These are phyloP conservation scores for Lasioglossum villosulum DNA, from an alignment of 2,888 invertebrate genomes.

Conservation along the genomic window DNA sequence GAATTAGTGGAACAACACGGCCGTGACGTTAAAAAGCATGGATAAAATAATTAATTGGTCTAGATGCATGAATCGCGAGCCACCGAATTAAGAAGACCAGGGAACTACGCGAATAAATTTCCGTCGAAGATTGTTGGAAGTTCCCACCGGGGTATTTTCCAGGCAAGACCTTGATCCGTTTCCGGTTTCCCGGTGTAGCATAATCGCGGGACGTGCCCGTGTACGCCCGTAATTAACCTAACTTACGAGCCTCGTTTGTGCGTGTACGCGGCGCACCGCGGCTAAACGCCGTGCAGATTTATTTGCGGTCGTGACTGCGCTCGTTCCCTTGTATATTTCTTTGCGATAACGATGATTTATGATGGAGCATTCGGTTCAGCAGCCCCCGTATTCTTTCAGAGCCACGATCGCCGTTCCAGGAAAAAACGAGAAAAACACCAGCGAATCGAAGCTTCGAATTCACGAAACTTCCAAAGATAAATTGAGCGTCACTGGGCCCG, in stretches of 20 bases:
- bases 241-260: constrained; percentile 50
- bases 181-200: neutral
- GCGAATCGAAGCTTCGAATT: neutral
- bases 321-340: constrained; percentile 38
- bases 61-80: neutral
- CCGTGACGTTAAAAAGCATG: no score
- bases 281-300: constrained; percentile 37
- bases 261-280: constrained; percentile 20
- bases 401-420: neutral
- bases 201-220: constrained; percentile 31
- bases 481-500: neutral
- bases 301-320: constrained; percentile 35
- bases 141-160: neutral
- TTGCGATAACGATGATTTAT: constrained; percentile 36
- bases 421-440: neutral
- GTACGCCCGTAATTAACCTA: constrained; percentile 49
- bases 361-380: neutral
- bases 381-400: neutral
- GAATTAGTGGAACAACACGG: neutral
- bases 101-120: neutral
- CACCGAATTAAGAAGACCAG: neutral
- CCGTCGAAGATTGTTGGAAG: neutral
- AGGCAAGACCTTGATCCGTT: constrained; percentile 2
- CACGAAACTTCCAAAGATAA: neutral
- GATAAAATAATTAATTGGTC: neutral